Evolutionary conservation across 2,113 vertebrate species (phyloP).

Genomic region (Poeciliopsis occidentalis): DNA sequence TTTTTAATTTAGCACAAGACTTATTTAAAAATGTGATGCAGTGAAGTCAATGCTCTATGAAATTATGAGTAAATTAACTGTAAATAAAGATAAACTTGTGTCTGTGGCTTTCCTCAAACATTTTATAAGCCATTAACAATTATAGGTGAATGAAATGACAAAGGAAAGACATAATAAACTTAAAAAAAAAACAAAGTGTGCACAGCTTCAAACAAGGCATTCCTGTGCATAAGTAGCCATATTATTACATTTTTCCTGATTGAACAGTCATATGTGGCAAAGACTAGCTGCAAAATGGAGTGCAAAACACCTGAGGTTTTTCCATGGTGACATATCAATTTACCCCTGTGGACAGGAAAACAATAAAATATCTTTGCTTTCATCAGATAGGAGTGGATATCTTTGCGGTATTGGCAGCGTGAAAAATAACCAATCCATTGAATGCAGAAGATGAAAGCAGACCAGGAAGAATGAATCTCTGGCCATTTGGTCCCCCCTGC

Average conservation of each 20-base stretch:
- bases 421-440: conserved; percentile 71
- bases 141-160: conserved; percentile 52
- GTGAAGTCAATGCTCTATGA: conserved; percentile 47
- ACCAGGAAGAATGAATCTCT: conserved; percentile 82
- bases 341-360: conserved; percentile 73
- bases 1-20: conserved; percentile 71
- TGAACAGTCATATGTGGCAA: conserved; percentile 79
- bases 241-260: conserved; percentile 74
- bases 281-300: conserved; percentile 82
- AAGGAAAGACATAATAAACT: conserved; percentile 50
- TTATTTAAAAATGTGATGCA: conserved; percentile 73
- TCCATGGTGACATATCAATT: conserved; percentile 78
- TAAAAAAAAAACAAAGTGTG: conserved; percentile 60
- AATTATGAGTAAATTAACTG: conserved; percentile 50
- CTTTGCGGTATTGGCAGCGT: conserved; percentile 73
- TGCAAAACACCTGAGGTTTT: conserved; percentile 84
- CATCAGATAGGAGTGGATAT: conserved; percentile 69
- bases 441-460: conserved; percentile 87
- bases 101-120: conserved; percentile 52
- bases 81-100: conserved; percentile 64
- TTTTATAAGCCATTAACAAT: conserved; percentile 53
- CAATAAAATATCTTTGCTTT: conserved; percentile 73
- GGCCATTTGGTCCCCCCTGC: conserved; percentile 30
- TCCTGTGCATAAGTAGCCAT: conserved; percentile 74
- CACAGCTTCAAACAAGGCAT: conserved; percentile 79